phyloP scores from a whole-genome alignment of 2,797 vertebrate species.

The Microtus agrestis region DNA sequence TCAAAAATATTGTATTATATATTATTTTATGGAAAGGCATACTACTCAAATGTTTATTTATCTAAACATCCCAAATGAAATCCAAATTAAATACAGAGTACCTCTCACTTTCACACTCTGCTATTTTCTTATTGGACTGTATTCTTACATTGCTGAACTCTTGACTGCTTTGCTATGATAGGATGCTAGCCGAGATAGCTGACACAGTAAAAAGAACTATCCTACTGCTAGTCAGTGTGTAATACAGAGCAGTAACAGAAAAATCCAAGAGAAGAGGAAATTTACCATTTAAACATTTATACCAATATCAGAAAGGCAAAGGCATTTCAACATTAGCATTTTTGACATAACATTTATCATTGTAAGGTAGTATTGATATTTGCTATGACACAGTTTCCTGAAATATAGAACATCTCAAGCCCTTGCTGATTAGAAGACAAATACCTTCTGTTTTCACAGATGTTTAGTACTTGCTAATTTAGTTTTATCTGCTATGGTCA shows the following conservation, averaged over 20 bases:
- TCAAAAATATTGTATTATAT: not conserved
- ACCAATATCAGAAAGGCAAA: not conserved
- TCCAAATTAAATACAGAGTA: constrained; percentile 70
- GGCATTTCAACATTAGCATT: constrained; percentile 48
- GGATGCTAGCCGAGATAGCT: not conserved
- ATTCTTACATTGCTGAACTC: not conserved
- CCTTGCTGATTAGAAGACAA: constrained; percentile 66
- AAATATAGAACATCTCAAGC: constrained; percentile 58
- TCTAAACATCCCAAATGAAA: constrained; percentile 72
- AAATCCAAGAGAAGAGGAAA: not conserved
- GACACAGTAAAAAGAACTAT: not conserved
- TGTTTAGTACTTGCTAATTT: constrained; percentile 76
- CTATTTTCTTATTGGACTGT: not conserved
- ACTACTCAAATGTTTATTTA: constrained; percentile 63
- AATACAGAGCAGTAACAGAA: not conserved
- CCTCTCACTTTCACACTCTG: not conserved
- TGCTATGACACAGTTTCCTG: constrained; percentile 36
- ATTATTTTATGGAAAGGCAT: not conserved
- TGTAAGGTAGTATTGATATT: constrained; percentile 49
- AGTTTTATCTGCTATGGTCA: constrained; percentile 74
- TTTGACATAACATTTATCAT: constrained; percentile 71
- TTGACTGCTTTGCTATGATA: not conserved
- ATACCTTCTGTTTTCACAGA: constrained; percentile 75
- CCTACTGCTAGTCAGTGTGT: not conserved
- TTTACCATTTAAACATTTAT: not conserved